Conservation (phyloP, 2,113 vertebrate species). For the Chaenogobius annularis region DNA sequence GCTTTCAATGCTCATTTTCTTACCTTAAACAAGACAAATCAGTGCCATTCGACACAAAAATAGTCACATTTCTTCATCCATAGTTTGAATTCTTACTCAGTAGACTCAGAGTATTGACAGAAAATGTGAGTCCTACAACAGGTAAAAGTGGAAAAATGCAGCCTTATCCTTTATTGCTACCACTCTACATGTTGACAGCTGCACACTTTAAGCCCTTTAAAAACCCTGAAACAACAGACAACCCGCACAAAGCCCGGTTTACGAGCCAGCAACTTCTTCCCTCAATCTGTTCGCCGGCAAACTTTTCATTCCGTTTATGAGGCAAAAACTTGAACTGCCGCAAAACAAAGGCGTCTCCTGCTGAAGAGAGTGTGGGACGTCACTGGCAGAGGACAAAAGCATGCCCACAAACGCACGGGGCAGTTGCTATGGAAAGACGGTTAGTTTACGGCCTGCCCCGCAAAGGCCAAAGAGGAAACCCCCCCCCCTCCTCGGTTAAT, state of each 20-base stretch:
- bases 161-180: neutral
- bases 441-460: slow-evolving; percentile 54
- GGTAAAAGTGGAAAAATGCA: neutral
- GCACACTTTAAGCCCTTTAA: neutral
- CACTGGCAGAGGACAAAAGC: slow-evolving; percentile 50
- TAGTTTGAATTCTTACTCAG: too few relatives aligned
- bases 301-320: slow-evolving; percentile 8
- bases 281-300: neutral
- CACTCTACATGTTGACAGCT: neutral
- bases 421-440: slow-evolving; percentile 63
- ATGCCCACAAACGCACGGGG: slow-evolving; percentile 38
- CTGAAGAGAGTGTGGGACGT: slow-evolving; percentile 17
- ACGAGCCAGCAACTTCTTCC: neutral
- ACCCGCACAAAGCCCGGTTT: neutral
- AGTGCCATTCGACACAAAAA: too few relatives aligned
- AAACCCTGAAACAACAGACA: neutral
- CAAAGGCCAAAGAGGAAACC: slow-evolving; percentile 57
- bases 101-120: too few relatives aligned
- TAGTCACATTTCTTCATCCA: too few relatives aligned
- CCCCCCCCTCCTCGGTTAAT: slow-evolving; percentile 50
- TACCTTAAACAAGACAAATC: too few relatives aligned
- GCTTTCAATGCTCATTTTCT: too few relatives aligned
- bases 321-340: slow-evolving; percentile 6
- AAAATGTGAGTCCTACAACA: neutral
- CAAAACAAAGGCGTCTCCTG: slow-evolving; percentile 26